phyloP scores from a whole-genome alignment of 2,797 vertebrate species.

The Clarias platycephalus region DNA sequence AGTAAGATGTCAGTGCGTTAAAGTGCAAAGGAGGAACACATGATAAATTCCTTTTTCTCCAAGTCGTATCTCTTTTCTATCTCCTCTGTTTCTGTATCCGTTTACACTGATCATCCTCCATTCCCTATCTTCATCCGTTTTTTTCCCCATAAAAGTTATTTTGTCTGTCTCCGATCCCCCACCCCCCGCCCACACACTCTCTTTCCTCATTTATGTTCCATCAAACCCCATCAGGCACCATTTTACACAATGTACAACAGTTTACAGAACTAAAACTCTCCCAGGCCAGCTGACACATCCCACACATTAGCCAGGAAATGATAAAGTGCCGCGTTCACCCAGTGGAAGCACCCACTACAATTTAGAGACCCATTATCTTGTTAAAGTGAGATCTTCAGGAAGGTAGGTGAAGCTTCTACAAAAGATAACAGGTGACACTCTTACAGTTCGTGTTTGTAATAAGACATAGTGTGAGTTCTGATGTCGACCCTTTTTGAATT shows the following conservation, averaged over 20 bases:
- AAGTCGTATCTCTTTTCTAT: background rate
- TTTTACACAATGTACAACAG: slow-evolving; percentile 1
- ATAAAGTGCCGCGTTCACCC: slow-evolving; percentile 6
- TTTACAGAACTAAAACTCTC: background rate
- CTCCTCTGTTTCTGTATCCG: background rate
- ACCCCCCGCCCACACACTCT: background rate
- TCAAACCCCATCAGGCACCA: background rate
- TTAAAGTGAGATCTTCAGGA: background rate
- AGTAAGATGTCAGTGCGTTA: background rate
- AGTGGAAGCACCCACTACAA: background rate
- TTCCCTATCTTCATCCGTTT: background rate
- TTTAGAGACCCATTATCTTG: background rate
- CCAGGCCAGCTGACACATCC: background rate
- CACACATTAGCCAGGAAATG: background rate
- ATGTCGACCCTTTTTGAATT: background rate
- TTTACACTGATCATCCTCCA: background rate
- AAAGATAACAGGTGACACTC: background rate
- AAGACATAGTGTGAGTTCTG: background rate
- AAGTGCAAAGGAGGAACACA: background rate
- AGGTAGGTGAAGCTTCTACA: background rate
- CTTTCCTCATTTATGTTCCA: background rate
- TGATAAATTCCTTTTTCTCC: slow-evolving; percentile 2
- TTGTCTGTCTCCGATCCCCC: background rate
- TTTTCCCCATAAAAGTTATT: background rate
- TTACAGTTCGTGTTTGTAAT: background rate